A percentile compares a stretch with the other conserved stretches of the same genome.
Evolutionary conservation across 2,797 vertebrate genomes (phyloP).

Genomic region (Xenops minutus): DNA sequence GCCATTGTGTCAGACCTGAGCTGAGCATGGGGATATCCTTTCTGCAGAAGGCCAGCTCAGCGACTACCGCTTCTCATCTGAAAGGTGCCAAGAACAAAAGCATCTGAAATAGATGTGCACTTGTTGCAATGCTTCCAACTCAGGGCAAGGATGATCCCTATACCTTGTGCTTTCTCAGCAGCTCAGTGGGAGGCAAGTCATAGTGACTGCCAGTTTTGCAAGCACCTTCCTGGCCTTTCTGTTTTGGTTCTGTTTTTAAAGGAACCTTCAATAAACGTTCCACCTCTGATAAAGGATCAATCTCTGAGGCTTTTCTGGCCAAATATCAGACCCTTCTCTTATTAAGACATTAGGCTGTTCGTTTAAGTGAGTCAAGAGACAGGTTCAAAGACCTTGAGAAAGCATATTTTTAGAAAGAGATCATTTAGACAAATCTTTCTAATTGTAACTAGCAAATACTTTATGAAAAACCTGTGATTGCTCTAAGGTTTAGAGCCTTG

Average conservation of each 20-base stretch:
- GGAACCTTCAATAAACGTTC: fast-evolving
- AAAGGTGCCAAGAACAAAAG: background rate
- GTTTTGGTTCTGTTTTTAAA: background rate
- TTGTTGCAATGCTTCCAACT: background rate
- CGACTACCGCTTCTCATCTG: background rate
- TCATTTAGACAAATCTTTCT: background rate
- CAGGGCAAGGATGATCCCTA: background rate
- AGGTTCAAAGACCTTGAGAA: background rate
- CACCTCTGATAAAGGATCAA: background rate
- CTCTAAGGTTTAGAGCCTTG: background rate
- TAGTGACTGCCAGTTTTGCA: background rate
- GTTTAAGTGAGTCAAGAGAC: background rate
- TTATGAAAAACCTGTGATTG: background rate
- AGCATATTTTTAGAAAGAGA: background rate
- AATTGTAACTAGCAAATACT: background rate
- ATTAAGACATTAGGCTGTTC: background rate
- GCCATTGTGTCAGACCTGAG: background rate
- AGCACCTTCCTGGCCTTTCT: background rate
- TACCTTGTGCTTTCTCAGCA: background rate
- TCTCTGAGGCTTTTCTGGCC: background rate
- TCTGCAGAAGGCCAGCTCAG: background rate
- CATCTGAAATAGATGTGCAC: background rate
- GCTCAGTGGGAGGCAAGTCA: background rate
- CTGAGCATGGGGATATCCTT: background rate
- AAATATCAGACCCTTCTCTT: background rate